Base-by-base conservation (phyloP, 2,797 vertebrate species). In the Eremophila alpestris region DNA sequence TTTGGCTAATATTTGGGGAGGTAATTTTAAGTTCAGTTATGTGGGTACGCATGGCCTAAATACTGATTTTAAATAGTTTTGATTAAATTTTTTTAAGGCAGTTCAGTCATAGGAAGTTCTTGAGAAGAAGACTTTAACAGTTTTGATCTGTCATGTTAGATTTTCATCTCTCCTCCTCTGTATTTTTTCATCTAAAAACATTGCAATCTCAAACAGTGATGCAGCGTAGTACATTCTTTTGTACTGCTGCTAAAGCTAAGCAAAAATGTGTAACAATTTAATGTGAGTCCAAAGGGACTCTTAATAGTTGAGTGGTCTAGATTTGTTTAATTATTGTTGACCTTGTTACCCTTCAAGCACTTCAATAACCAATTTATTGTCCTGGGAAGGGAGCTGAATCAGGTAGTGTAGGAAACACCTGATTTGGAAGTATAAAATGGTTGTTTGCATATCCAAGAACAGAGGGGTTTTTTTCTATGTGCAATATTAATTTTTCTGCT, bases 281-380 rank as follows among this genome's bases (percentile, higher is more conserved):
- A 55, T 87, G 43, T 58, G 43, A 84, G 38, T 52, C 83, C 49
- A 79, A 1, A 77, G 59, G 23, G 49, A 65, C 84, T 87, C 64
- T 67, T 71, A 81, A 45, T 76, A 95, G 18, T 68, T 81, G 55
- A 87, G 59, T 83, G 46, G 59, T 70, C 67, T 82, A 46, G 40
- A 49, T 93, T 83, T 93, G 69, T 95, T 95, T 94, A 95, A 94
- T 93, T 95, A 67, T 69, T 95, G 65, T 89, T 89, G 82, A 96
- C 87, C 91, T 94, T 93, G 62, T 94, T 93, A 85, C 34, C 68
- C 60, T 96, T 80, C 55, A 84, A 85, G 60, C 52, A 45, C 65
- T 93, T 89, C n/a, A 77, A 29, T 83, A 80, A 38, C 68, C 60
- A 46, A 10, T 83, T 87, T 59, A 67, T 83, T 93, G 60, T 85